A percentile compares a stretch with the other conserved stretches of the same genome.
Conservation (phyloP, 2,888 invertebrate species). For the Limnephilus lunatus region DNA sequence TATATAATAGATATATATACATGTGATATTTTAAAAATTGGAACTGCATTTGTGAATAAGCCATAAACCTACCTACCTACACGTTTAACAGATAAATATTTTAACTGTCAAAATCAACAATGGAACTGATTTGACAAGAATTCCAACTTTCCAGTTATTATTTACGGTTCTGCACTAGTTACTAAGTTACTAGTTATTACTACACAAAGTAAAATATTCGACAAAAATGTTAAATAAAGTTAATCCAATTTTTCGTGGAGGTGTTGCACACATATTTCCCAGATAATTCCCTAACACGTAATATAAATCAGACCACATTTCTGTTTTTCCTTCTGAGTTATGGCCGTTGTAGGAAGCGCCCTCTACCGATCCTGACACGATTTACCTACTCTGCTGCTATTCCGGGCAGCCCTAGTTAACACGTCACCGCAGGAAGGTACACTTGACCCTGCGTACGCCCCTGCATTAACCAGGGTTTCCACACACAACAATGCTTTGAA, state of each 20-base stretch:
- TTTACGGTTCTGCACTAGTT: too few species aligned
- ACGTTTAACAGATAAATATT: too few species aligned
- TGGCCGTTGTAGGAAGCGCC: constrained; percentile 25
- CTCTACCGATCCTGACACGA: constrained; percentile 30
- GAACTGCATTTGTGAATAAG: too few species aligned
- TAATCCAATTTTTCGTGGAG: neutral
- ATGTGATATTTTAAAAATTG: too few species aligned
- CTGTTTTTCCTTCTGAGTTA: constrained; percentile 43
- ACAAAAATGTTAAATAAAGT: neutral
- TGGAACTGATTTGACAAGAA: too few species aligned
- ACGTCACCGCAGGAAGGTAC: constrained; percentile 42
- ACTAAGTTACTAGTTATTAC: too few species aligned
- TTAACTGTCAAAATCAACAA: too few species aligned
- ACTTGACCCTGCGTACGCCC: constrained; percentile 42
- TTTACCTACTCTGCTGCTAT: constrained; percentile 30
- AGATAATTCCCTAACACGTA: neutral
- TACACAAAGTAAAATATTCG: neutral
- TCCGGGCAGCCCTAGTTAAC: constrained; percentile 44
- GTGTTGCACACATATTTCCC: neutral
- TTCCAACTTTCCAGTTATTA: too few species aligned
- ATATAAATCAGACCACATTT: constrained; percentile 2
- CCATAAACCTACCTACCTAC: too few species aligned
- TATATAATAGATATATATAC: too few species aligned
- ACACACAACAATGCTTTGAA: neutral
- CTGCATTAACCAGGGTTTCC: constrained; percentile 27